phyloP scores from a whole-genome alignment of 2,113 vertebrate species.

The Isurus oxyrinchus region DNA sequence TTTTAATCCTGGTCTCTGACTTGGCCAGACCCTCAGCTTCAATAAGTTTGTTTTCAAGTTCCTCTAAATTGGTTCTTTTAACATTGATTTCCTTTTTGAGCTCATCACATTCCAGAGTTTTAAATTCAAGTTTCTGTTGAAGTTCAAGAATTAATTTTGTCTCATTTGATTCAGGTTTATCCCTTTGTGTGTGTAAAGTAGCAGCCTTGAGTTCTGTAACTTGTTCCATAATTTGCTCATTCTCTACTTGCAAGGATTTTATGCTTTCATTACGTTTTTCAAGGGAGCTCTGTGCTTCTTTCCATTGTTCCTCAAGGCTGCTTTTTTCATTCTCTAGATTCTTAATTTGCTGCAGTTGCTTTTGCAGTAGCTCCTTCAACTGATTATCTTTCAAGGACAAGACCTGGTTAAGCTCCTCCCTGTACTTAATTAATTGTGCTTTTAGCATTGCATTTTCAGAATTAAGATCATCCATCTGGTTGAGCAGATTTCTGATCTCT shows the following conservation, averaged over 20 bases:
- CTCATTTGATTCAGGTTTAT: constrained; percentile 50
- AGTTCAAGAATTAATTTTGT: constrained; percentile 54
- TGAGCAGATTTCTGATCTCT: constrained; percentile 61
- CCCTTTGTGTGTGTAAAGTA: constrained; percentile 51
- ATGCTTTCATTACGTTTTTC: constrained; percentile 50
- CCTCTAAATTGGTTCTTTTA: constrained; percentile 46
- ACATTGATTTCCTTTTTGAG: constrained; percentile 52
- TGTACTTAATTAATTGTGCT: constrained; percentile 75
- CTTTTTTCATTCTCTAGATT: constrained; percentile 67
- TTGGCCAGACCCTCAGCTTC: constrained; percentile 52
- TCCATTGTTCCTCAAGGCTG: constrained; percentile 53
- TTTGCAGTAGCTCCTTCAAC: constrained; percentile 70
- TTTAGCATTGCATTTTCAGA: constrained; percentile 81
- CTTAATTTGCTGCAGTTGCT: constrained; percentile 71
- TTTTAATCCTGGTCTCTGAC: constrained; percentile 43
- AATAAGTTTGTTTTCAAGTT: constrained; percentile 46
- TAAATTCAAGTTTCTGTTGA: constrained; percentile 51
- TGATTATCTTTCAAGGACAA: constrained; percentile 79
- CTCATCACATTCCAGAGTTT: constrained; percentile 54
- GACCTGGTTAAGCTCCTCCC: constrained; percentile 79
- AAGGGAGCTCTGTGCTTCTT: constrained; percentile 49
- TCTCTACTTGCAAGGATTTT: constrained; percentile 50
- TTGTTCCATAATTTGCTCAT: constrained; percentile 55
- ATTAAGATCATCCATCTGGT: constrained; percentile 77
- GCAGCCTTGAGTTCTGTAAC: constrained; percentile 55